Evolutionary conservation across 35 echinoderm and acorn worm genomes (phyloP).

Genomic region (Eucidaris tribuloides): DNA sequence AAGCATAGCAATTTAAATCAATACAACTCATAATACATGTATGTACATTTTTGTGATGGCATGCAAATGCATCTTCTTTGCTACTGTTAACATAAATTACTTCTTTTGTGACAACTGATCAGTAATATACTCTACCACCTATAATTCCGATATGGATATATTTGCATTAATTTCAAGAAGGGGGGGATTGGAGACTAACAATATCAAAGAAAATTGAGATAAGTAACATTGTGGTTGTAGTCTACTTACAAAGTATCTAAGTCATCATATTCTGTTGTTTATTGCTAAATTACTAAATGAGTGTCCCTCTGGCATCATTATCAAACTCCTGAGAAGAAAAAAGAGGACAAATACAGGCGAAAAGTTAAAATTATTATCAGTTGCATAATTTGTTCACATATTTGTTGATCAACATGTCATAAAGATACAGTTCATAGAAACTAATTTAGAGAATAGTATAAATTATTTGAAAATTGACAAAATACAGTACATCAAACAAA

Average conservation of each 20-base stretch:
- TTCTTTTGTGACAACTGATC: neutral
- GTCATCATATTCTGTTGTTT: slow-evolving; percentile 84
- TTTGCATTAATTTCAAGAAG: no score
- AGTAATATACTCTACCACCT: neutral
- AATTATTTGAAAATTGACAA: no score
- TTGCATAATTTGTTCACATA: no score
- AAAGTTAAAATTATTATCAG: no score
- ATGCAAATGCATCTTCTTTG: neutral
- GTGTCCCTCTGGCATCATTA: slow-evolving; percentile 92
- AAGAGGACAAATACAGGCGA: no score
- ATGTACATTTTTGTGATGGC: no score
- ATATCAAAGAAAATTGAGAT: neutral
- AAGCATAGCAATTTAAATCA: no score
- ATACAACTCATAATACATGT: no score
- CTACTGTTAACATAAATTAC: neutral
- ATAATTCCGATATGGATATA: neutral
- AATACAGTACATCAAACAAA: no score
- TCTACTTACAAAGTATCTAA: slow-evolving; percentile 86
- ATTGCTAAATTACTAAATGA: slow-evolving; percentile 89
- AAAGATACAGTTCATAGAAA: no score
- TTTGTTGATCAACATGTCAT: no score
- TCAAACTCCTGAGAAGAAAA: slow-evolving; percentile 85
- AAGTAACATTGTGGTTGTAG: neutral
- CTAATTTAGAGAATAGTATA: no score
- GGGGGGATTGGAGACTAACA: neutral